Base-by-base conservation (phyloP, 2,113 vertebrate species). In the Scomber colias region DNA sequence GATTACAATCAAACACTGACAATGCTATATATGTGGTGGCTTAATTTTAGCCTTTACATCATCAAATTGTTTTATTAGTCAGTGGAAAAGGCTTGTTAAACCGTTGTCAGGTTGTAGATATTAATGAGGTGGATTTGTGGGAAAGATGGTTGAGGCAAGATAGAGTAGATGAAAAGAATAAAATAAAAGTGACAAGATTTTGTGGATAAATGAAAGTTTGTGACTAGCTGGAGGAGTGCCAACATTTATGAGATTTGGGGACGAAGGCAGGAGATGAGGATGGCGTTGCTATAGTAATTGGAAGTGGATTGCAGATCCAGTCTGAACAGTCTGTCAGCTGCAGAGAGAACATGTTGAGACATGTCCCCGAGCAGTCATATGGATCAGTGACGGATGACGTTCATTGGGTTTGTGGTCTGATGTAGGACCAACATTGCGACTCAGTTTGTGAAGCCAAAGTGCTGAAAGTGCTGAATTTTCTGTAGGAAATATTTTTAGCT, bases 321-420 rank as follows among this genome's bases (percentile, higher is more conserved):
- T 59, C 17, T 15, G 53, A 75, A 46, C 46, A 46, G 68, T 77
- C 45, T 67, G 64, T 75, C 66, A 27, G 77, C 64, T 62, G 64
- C 27, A 62, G 70, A 55, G 7, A 50, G 72, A 85, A 88, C 87
- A 75, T 79, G 87, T 83, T n/a, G 11, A 79, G 81, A 35, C 89
- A 88, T 80, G 83, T 85, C 57, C 14, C 51, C 15, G 57, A 65
- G 70, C 61, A 71, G 75, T 73, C 21, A 11, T 72, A 54, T 70
- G 78, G 66, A 80, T 66, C 79, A 50, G 10, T 81, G 80, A 74
- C 79, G 21, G 45, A 71, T 65, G 67, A 66, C 16, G 70, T 56
- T 81, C 30, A 84, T 74, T 3, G 16, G 44, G 72, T 57, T 75
- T 48, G 21, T 11, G 14, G 21, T 66, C 72, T 50, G 44, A 56